Base-by-base conservation (phyloP, 2,113 vertebrate species). In the Oplegnathus fasciatus region DNA sequence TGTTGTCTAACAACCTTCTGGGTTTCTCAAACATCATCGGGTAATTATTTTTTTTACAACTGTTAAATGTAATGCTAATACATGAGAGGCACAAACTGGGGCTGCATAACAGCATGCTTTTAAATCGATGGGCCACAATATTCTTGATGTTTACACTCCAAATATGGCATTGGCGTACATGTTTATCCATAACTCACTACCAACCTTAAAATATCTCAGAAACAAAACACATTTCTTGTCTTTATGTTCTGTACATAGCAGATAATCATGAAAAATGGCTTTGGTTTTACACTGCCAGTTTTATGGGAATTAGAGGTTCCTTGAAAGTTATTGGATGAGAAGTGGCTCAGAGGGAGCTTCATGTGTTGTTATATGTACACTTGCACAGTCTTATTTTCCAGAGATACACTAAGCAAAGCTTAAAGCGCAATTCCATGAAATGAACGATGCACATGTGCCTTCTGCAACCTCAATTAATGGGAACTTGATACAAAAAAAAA, bases 201-300 rank as follows among this genome's bases (percentile, higher is more conserved):
- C 75, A 70, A 91, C 66, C 86, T 87, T 91, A 81, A 88, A 83
- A 61, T 55, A 28, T 79, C 46, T 74, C 34, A 40, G 60, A 65
- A 88, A 40, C 20, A 9, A 54, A 76, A 67, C 50, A 22, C 28
- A n/a, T 82, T 76, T 73, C 24, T 18, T 4, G 26, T 79, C 46
- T 84, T 61, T 48, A 57, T 73, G 72, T 73, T 50, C 30, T 84
- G 78, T 80, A 80, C 32, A 73, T 69, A 65, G 46, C 52, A 60
- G 65, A 73, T 64, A 52, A 67, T 74, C 65, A 34, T 82, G 40
- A 34, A 40, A 42, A 28, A 66, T 82, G 89, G 91, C 88, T 92
- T 93, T 91, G 89, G 90, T 93, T 94, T 90, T 91, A 94, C 91
- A 89, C 78, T 84, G 85, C 82, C 89, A 61, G 72, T 42, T 70